These are phyloP conservation scores for Falco naumanni DNA, from an alignment of 2,797 vertebrate genomes.

Conservation along the genomic window DNA sequence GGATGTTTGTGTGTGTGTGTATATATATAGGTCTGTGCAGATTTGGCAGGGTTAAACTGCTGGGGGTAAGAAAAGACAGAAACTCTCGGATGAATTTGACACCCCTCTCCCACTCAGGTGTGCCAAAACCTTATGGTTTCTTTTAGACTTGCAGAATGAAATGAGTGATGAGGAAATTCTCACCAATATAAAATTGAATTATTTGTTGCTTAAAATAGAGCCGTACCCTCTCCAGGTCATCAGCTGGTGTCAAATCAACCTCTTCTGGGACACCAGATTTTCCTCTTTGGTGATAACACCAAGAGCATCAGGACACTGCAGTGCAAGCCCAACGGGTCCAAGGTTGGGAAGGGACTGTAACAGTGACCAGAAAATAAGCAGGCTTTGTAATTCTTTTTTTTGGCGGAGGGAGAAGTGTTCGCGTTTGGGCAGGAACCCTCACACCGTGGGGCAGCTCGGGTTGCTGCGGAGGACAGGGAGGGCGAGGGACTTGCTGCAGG, in stretches of 20 bases:
- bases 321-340: fast-evolving
- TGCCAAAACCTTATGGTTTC: not conserved
- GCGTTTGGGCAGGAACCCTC: not conserved
- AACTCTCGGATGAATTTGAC: slow-evolving; percentile 6
- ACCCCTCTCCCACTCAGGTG: not conserved
- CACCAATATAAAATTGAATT: slow-evolving; percentile 28
- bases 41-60: slow-evolving; percentile 1
- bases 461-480: not conserved
- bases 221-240: not conserved
- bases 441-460: fast-evolving
- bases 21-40: not conserved
- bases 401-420: not conserved
- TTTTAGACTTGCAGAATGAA: not conserved
- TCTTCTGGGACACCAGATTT: not conserved
- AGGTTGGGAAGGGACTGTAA: not conserved
- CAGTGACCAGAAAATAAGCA: not conserved
- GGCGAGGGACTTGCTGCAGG: not conserved
- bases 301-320: fast-evolving
- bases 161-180: slow-evolving; percentile 51
- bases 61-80: not conserved
- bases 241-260: slow-evolving; percentile 14
- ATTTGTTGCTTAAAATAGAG: slow-evolving; percentile 49
- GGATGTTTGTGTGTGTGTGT: not conserved
- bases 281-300: not conserved
- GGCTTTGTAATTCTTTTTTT: not conserved